These are phyloP conservation scores for Biston betularia DNA, from an alignment of 2,888 invertebrate species.

Conservation along the genomic window DNA sequence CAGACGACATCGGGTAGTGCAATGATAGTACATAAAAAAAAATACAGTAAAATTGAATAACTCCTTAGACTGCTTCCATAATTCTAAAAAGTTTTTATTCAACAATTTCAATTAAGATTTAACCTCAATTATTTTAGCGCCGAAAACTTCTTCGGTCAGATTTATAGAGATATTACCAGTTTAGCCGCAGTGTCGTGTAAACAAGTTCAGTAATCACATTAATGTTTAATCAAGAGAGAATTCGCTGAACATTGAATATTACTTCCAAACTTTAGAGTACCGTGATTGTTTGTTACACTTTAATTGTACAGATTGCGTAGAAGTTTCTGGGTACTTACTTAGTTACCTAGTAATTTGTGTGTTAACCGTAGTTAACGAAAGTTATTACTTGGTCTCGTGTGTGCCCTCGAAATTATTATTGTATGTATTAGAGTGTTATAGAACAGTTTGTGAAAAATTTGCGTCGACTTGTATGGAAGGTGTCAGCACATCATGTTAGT, in stretches of 20 bases:
- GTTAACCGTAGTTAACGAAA: not conserved
- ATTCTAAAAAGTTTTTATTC: no score
- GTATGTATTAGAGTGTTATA: no score
- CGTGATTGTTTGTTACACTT: slow-evolving; percentile 1
- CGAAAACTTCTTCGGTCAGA: not conserved
- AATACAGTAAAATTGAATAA: no score
- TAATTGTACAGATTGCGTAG: not conserved
- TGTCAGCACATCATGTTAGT: no score
- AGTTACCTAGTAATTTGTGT: not conserved
- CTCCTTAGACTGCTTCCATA: no score
- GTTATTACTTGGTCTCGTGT: not conserved
- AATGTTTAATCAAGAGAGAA: slow-evolving; percentile 17
- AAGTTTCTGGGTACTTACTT: not conserved
- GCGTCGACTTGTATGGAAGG: no score
- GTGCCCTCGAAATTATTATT: no score
- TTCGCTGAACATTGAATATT: slow-evolving; percentile 13
- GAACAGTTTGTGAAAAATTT: no score
- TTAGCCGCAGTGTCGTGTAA: slow-evolving; percentile 10
- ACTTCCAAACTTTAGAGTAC: slow-evolving; percentile 10
- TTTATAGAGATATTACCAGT: not conserved
- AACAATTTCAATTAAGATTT: no score
- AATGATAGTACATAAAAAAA: no score
- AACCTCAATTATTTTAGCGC: no score
- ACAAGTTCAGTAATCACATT: slow-evolving; percentile 22
- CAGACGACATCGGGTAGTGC: no score